These are phyloP conservation scores for Theodoxus fluviatilis DNA, from an alignment of 2,888 invertebrate species.

Conservation along the genomic window DNA sequence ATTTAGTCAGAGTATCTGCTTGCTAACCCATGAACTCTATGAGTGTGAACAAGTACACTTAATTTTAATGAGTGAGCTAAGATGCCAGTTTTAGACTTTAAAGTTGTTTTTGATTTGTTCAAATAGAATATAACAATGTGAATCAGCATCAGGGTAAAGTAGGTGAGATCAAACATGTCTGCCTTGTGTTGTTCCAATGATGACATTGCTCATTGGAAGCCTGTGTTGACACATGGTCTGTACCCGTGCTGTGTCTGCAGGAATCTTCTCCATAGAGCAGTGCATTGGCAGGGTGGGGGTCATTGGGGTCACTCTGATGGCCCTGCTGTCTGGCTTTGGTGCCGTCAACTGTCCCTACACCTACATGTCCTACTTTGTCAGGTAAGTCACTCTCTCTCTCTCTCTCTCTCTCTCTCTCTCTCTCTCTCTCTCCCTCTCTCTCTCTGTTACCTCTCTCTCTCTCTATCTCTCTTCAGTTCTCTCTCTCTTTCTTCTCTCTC, in stretches of 20 bases:
- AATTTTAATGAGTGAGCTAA: too few relatives aligned
- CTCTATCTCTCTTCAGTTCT: too few relatives aligned
- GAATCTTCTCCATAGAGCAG: conserved; percentile 79
- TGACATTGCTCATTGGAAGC: neutral
- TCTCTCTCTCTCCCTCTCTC: neutral
- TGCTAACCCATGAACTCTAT: too few relatives aligned
- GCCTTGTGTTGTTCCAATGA: neutral
- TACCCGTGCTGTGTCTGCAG: conserved; percentile 48
- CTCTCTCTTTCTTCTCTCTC: too few relatives aligned
- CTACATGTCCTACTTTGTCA: conserved; percentile 97
- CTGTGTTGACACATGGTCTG: neutral
- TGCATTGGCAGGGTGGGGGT: conserved; percentile 96
- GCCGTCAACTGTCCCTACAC: conserved; percentile 99
- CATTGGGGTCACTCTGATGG: conserved; percentile 99
- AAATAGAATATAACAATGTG: too few relatives aligned
- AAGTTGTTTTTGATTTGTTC: too few relatives aligned
- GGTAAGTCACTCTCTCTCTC: conserved; percentile 66
- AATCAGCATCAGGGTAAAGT: too few relatives aligned
- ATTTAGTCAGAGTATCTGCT: too few relatives aligned
- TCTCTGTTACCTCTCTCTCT: too few relatives aligned
- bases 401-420: neutral
- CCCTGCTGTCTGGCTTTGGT: conserved; percentile 96
- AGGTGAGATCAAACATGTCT: too few relatives aligned
- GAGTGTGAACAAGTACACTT: too few relatives aligned
- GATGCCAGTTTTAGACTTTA: too few relatives aligned